Evolutionary conservation across 2,888 invertebrate genomes (phyloP), one percentile per base, ranked within the genome.

Genomic region (Callyntrura guangdongensis): DNA sequence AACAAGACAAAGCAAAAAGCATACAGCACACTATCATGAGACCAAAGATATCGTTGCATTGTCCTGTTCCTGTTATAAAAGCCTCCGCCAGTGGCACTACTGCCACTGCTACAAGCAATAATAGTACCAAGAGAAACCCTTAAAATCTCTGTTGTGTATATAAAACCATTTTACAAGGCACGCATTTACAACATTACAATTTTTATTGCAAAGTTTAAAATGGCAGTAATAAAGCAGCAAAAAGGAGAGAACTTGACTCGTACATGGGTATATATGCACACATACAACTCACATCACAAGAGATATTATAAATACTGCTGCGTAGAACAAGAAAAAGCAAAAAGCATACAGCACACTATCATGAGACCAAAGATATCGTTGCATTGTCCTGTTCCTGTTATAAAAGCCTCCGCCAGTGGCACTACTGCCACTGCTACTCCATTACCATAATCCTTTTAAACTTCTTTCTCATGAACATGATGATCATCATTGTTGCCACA

Each of bases 191-290:
- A 9, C 11, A 45, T 72, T 72, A 72, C 45, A 72, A 45, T 64
- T 64, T 25, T 64, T 64, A 64, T 64, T 64, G 11, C 64, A 64
- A 64, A 64, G 64, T 64, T 64, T 64, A 64, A 64, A 64, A 64
- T 25, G 25, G 64, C 64, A 64, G 25, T 64, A 64, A 64, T 64
- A 25, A n/a, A 59, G 17, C 17, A 59, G 59, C 17, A 64, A 25
- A 64, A 64, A 25, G 22, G 64, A 11, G 64, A 5, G 25, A 3
- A 64, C n/a, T n/a, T n/a, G n/a, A n/a, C n/a, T n/a, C n/a, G n/a
- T n/a, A n/a, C n/a, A n/a, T 2, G 4, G 14, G 14, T 56, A 56
- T n/a, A 56, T 56, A n/a, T 64, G 11, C 64, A 64, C 25, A 22
- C 22, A 11, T 64, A 64, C n/a, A n/a, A n/a, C n/a, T n/a, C n/a